Conservation (phyloP, 2,888 invertebrate genomes). For the Cataglyphis rosenhaueri region DNA sequence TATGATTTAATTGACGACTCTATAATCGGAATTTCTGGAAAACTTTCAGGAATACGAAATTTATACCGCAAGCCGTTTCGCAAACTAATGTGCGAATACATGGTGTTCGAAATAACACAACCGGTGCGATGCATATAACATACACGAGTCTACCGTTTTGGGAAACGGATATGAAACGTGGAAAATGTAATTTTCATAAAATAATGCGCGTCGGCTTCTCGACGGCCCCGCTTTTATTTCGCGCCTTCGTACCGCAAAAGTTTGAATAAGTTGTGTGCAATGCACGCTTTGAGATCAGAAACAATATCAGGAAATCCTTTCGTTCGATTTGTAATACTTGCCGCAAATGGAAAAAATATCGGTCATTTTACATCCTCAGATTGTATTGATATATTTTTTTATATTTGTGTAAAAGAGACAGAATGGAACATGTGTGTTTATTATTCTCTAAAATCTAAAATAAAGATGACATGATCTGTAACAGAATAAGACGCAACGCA, state of each 20-base stretch:
- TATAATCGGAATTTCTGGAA: conserved; percentile 1
- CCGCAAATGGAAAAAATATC: conserved; percentile 6
- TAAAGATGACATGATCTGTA: background rate
- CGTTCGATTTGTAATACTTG: conserved; percentile 62
- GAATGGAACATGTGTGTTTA: background rate
- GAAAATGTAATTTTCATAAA: conserved; percentile 82
- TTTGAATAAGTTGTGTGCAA: conserved; percentile 77
- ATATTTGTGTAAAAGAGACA: background rate
- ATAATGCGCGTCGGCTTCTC: conserved; percentile 70
- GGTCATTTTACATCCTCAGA: background rate
- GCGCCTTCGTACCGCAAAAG: conserved; percentile 43
- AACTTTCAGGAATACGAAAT: conserved; percentile 22
- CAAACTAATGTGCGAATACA: conserved; percentile 43
- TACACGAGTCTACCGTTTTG: conserved; percentile 75
- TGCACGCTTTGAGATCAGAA: conserved; percentile 65
- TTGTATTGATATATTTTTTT: background rate
- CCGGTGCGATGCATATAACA: conserved; percentile 75
- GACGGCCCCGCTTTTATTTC: conserved; percentile 23
- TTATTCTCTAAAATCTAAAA: background rate
- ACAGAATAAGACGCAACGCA: background rate
- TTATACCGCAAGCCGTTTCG: background rate
- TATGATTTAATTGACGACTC: background rate
- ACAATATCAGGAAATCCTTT: conserved; percentile 68
- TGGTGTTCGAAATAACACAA: conserved; percentile 78
- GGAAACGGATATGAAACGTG: conserved; percentile 69